A percentile compares a stretch with the other conserved stretches of the same genome.
Conservation (phyloP, 1,140 invertebrate genomes). For the Musca vetustissima region DNA sequence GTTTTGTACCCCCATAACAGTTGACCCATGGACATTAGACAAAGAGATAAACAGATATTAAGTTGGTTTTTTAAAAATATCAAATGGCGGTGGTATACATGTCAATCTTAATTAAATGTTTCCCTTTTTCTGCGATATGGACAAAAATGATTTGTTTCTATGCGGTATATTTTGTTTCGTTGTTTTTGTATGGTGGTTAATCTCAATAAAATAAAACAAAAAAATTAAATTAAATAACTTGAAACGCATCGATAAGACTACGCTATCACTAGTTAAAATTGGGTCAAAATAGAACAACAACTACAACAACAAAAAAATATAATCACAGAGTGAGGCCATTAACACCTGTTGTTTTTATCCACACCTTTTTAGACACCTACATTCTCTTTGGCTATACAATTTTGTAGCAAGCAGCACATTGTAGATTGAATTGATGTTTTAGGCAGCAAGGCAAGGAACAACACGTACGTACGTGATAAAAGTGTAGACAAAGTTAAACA, state of each 20-base stretch:
- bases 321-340: background rate
- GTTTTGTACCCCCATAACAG: too few species aligned
- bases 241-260: too few species aligned
- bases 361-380: background rate
- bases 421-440: background rate
- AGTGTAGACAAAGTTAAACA: background rate
- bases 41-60: too few species aligned
- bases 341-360: constrained; percentile 10
- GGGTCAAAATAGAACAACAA: background rate
- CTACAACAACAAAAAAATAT: background rate
- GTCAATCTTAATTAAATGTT: too few species aligned
- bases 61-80: too few species aligned
- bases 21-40: too few species aligned
- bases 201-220: background rate
- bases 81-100: too few species aligned
- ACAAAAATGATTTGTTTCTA: too few species aligned
- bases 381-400: background rate
- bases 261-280: background rate
- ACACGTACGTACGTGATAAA: constrained; percentile 8
- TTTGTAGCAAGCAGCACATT: background rate
- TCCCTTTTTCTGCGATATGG: too few species aligned
- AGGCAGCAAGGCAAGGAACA: background rate
- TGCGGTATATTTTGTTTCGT: too few species aligned
- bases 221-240: background rate
- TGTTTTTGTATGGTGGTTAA: too few species aligned